Conservation (phyloP, 2,113 vertebrate genomes). For the Psophia crepitans region DNA sequence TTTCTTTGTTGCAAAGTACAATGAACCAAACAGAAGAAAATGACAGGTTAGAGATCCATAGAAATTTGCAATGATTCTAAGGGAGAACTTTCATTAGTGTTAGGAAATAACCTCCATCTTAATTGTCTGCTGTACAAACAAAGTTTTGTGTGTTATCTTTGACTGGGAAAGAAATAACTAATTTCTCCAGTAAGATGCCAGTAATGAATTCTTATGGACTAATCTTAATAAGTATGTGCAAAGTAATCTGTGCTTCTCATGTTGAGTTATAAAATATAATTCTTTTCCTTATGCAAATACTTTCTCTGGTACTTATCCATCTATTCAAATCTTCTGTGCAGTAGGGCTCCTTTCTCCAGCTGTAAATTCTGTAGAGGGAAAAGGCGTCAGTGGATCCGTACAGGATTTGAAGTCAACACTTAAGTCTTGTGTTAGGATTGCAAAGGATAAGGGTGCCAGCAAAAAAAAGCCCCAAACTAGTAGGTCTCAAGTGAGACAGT, state of each 20-base stretch:
- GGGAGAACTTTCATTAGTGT: conserved; percentile 47
- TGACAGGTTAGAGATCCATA: conserved; percentile 44
- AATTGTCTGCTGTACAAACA: conserved; percentile 66
- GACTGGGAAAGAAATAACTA: conserved; percentile 59
- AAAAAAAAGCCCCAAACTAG: background rate
- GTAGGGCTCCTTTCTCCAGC: conserved; percentile 24
- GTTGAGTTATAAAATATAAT: conserved; percentile 58
- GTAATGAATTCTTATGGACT: conserved; percentile 58
- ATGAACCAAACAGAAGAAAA: conserved; percentile 42
- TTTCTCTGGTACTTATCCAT: conserved; percentile 47
- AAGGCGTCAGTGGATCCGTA: background rate
- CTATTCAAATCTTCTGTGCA: conserved; percentile 48
- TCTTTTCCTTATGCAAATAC: conserved; percentile 55
- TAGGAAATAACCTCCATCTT: conserved; percentile 67
- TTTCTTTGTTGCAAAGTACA: conserved; percentile 60
- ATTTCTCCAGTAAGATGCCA: conserved; percentile 60
- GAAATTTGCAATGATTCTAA: conserved; percentile 51
- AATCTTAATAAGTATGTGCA: conserved; percentile 59
- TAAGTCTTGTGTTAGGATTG: background rate
- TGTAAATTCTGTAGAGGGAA: conserved; percentile 13
- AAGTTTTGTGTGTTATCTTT: conserved; percentile 48
- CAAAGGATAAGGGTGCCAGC: background rate
- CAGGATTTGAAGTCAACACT: conserved; percentile 12
- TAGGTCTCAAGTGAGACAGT: background rate
- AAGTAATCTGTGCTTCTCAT: conserved; percentile 44